A percentile compares a stretch with the other conserved stretches of the same genome.
Evolutionary conservation across 2,797 vertebrate species (phyloP).

Genomic region (Rhinella marina): DNA sequence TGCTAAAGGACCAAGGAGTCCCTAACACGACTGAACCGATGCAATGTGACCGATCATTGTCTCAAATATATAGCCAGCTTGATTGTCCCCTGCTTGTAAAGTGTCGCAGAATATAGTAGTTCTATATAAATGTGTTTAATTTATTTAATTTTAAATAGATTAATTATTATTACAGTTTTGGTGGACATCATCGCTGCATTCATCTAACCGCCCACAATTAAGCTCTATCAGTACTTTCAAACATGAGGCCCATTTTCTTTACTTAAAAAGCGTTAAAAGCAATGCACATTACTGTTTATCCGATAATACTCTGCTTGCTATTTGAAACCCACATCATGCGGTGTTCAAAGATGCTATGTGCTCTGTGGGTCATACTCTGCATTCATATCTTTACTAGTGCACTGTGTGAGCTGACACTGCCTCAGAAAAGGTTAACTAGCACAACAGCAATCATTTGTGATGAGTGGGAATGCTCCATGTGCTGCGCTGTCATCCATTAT

Average conservation of each 20-base stretch:
- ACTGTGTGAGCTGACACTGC: conserved; percentile 81
- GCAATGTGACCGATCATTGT: too few species aligned
- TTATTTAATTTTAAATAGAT: neutral
- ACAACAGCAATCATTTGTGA: conserved; percentile 92
- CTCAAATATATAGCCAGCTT: too few species aligned
- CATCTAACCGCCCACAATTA: neutral
- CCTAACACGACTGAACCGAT: too few species aligned
- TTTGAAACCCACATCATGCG: conserved; percentile 18
- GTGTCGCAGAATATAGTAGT: neutral
- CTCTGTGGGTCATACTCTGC: conserved; percentile 77
- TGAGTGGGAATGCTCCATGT: conserved; percentile 96
- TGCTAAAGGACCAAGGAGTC: too few species aligned
- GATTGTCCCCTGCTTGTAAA: too few species aligned
- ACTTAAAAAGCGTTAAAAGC: conserved; percentile 23
- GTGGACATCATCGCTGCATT: neutral
- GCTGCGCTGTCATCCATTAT: conserved; percentile 72
- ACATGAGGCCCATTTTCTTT: neutral
- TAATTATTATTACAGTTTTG: neutral
- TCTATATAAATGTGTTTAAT: neutral
- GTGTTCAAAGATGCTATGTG: conserved; percentile 71
- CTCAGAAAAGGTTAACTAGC: conserved; percentile 89
- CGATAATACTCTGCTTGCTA: neutral
- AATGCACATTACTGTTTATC: conserved; percentile 26
- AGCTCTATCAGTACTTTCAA: neutral
- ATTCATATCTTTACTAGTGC: conserved; percentile 78